Percentiles rank a stretch among this genome's conserved stretches.
These are phyloP conservation scores for Lepus europaeus DNA, from an alignment of 2,113 vertebrate genomes.

Conservation along the genomic window DNA sequence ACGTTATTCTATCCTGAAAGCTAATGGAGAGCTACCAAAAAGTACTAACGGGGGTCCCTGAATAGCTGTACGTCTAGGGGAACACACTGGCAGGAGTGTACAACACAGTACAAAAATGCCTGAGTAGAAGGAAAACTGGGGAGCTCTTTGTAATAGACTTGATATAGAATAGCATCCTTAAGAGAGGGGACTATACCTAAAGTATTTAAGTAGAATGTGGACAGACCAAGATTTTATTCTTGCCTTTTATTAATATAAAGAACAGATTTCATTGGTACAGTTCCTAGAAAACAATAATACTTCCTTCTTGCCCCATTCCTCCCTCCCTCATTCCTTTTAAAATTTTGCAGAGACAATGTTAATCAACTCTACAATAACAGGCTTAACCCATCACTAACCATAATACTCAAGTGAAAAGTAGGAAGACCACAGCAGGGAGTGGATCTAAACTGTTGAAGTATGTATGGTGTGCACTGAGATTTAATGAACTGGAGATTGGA, in stretches of 20 bases:
- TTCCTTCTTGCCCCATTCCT: no score
- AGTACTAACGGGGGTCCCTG: neutral
- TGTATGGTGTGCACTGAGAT: neutral
- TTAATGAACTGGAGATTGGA: neutral
- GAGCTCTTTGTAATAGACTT: neutral
- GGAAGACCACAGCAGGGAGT: neutral
- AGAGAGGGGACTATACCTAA: neutral
- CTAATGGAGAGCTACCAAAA: neutral
- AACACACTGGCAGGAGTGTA: neutral
- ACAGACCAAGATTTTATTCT: no score
- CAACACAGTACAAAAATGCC: neutral
- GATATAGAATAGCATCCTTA: neutral
- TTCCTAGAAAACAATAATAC: no score
- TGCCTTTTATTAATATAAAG: no score
- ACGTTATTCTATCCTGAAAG: slow-evolving; percentile 19
- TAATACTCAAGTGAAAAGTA: no score
- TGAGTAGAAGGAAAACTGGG: neutral
- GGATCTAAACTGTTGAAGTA: neutral
- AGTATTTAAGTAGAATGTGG: neutral
- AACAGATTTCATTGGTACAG: no score
- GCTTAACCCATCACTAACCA: no score
- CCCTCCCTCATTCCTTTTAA: no score
- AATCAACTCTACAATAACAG: no score
- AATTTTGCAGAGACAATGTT: no score
- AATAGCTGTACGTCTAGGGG: neutral